A percentile compares a stretch with the other conserved stretches of the same genome.
These are phyloP conservation scores for Gavialis gangeticus DNA, from an alignment of 2,113 vertebrate genomes.

Conservation along the genomic window DNA sequence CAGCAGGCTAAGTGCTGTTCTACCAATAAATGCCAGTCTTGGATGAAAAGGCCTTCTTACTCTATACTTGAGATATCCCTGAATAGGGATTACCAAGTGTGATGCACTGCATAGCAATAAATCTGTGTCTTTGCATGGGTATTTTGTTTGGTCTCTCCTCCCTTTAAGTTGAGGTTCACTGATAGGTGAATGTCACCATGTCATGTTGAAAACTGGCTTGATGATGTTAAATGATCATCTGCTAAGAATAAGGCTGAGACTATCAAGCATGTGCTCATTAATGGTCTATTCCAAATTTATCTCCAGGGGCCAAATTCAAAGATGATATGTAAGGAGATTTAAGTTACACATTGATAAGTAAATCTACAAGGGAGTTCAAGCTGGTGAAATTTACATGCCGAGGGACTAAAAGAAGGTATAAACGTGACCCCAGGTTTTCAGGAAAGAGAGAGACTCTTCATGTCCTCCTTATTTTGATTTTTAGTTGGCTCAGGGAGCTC, in stretches of 20 bases:
- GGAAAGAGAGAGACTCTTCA: not conserved
- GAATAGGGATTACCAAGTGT: accelerated
- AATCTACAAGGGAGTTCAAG: not conserved
- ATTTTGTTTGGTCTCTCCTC: not conserved
- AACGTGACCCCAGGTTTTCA: not conserved
- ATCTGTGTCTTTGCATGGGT: accelerated
- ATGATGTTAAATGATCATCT: not conserved
- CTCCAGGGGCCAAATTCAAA: not conserved
- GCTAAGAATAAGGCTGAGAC: accelerated
- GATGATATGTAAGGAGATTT: accelerated
- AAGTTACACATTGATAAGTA: accelerated
- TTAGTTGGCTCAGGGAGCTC: not conserved
- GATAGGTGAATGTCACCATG: accelerated
- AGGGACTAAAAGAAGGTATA: accelerated
- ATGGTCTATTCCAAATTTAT: not conserved
- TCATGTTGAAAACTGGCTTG: accelerated
- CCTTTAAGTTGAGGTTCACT: accelerated
- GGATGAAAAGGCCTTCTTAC: not conserved
- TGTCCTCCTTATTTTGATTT: not conserved
- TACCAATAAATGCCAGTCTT: accelerated
- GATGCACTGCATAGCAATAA: accelerated
- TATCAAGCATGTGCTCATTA: accelerated
- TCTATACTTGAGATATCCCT: not conserved
- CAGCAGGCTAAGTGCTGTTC: accelerated
- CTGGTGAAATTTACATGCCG: accelerated